phyloP scores from a whole-genome alignment of 1,140 invertebrate genomes.

The Zaprionus vittiger region DNA sequence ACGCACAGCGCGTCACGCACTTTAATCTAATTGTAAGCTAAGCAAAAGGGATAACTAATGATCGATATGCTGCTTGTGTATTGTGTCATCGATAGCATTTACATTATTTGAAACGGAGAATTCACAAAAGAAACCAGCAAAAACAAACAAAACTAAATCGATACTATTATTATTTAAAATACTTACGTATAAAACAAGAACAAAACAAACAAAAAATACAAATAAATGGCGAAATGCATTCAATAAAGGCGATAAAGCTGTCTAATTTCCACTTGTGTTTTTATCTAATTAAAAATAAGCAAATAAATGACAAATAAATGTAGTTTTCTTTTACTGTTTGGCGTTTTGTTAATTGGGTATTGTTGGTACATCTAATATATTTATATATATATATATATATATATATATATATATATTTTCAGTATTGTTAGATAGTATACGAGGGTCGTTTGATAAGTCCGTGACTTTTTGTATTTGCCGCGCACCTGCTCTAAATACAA shows the following conservation, averaged over 20 bases:
- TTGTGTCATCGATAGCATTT: slow-evolving; percentile 62
- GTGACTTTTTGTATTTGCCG: too few species aligned
- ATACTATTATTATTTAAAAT: slow-evolving; percentile 46
- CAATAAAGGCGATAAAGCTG: slow-evolving; percentile 42
- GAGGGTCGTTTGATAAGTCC: too few species aligned
- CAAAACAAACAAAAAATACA: slow-evolving; percentile 26
- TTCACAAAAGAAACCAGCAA: slow-evolving; percentile 38
- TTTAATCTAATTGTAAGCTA: slow-evolving; percentile 47
- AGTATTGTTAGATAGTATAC: background rate
- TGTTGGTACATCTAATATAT: background rate
- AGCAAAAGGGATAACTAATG: slow-evolving; percentile 24
- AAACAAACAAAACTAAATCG: slow-evolving; percentile 14
- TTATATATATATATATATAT: too few species aligned
- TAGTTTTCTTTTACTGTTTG: background rate
- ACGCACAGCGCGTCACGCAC: slow-evolving; percentile 24
- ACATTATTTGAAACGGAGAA: slow-evolving; percentile 35
- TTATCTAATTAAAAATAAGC: background rate
- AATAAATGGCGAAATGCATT: slow-evolving; percentile 40
- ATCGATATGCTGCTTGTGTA: slow-evolving; percentile 40
- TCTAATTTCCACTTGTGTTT: slow-evolving; percentile 13
- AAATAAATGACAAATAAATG: background rate
- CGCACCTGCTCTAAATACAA: too few species aligned
- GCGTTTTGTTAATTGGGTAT: background rate
- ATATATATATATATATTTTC: too few species aligned
- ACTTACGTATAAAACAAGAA: slow-evolving; percentile 33